These are phyloP conservation scores for Zaprionus inermis DNA, from an alignment of 1,140 invertebrate genomes.

Conservation along the genomic window DNA sequence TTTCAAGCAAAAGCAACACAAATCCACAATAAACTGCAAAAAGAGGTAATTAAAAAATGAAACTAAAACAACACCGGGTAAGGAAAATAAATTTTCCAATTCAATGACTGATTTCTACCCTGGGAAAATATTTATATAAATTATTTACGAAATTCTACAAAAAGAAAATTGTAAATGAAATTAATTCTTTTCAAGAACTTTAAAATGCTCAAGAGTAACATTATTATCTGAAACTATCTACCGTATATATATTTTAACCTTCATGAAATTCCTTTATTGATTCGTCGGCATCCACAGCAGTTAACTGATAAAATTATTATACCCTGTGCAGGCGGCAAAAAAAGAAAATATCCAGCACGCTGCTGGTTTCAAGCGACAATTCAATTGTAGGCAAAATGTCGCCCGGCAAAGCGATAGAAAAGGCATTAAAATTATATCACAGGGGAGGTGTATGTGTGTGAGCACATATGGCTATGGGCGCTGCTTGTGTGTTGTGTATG, in stretches of 20 bases:
- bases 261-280: not conserved
- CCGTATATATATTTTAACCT: not conserved
- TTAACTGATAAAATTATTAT: not conserved
- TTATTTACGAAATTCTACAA: not conserved
- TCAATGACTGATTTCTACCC: not conserved
- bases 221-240: not conserved
- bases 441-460: not conserved
- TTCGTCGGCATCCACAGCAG: not conserved
- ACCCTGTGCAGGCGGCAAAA: not conserved
- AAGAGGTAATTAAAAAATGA: not conserved
- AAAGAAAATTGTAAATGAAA: not conserved
- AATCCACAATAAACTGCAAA: not conserved
- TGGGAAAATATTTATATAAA: not conserved
- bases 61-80: not conserved
- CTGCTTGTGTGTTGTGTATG: not conserved
- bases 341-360: not conserved
- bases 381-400: conserved; percentile 27
- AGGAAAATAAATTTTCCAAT: not conserved
- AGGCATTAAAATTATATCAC: conserved; percentile 45
- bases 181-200: too few relatives aligned
- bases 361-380: conserved; percentile 4
- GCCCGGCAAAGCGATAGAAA: conserved; percentile 15
- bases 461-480: not conserved
- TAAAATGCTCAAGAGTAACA: too few relatives aligned
- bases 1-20: not conserved